Percentiles rank a stretch among this genome's conserved stretches.
phyloP scores from a whole-genome alignment of 2,797 vertebrate genomes.

The Catharus ustulatus region DNA sequence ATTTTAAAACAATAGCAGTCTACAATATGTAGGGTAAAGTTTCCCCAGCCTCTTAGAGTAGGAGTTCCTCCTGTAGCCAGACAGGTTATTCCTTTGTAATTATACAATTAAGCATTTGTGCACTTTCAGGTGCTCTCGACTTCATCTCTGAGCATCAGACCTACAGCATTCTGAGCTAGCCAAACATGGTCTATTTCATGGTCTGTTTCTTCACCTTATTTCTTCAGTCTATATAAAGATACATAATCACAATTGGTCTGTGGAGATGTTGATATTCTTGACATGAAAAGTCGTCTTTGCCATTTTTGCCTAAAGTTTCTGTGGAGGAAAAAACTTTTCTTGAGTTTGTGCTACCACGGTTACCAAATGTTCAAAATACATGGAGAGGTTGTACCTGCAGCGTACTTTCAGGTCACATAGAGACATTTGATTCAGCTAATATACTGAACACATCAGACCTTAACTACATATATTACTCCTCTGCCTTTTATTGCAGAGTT shows the following conservation, averaged over 20 bases:
- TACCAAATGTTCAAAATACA: background rate
- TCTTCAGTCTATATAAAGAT: background rate
- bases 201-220: background rate
- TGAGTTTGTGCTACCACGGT: background rate
- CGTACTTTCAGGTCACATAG: fast-evolving
- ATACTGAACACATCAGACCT: background rate
- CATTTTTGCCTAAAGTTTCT: background rate
- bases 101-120: background rate
- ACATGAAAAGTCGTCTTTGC: fast-evolving
- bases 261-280: background rate
- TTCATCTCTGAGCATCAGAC: background rate
- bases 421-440: background rate
- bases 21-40: background rate
- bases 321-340: background rate
- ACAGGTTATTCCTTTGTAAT: background rate
- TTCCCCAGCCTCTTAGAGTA: background rate
- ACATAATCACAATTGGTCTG: background rate
- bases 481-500: background rate
- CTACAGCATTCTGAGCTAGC: background rate
- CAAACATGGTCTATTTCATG: background rate
- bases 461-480: background rate
- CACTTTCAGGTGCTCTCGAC: background rate
- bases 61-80: background rate
- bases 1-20: background rate
- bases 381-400: background rate